phyloP scores from a whole-genome alignment of 2,888 invertebrate genomes.

The Parnassius glacialis region DNA sequence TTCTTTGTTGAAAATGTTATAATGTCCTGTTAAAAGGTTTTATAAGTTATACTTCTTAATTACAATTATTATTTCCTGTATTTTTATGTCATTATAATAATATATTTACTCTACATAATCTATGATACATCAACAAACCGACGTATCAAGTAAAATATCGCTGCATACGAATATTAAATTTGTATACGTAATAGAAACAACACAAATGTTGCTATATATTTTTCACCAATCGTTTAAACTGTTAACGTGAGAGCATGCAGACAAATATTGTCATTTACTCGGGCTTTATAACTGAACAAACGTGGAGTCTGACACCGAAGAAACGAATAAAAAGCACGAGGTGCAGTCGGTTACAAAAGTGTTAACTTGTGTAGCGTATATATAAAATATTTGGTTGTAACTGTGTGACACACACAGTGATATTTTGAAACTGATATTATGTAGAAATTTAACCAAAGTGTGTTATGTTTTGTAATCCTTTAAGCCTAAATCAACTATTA shows the following conservation, averaged over 20 bases:
- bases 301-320: constrained; percentile 51
- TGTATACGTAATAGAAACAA: constrained; percentile 5
- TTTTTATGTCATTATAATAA: no score
- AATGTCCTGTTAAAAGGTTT: no score
- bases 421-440: constrained; percentile 4
- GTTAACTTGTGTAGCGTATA: constrained; percentile 9
- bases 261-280: constrained; percentile 46
- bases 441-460: background rate
- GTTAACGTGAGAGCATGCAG: constrained; percentile 30
- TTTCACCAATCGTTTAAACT: constrained; percentile 24
- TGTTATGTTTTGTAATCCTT: background rate
- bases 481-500: no score
- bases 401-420: background rate
- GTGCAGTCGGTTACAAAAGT: constrained; percentile 46
- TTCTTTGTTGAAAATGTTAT: no score
- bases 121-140: no score
- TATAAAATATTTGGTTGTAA: constrained; percentile 7
- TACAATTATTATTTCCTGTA: no score
- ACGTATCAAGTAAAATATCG: no score
- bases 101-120: no score
- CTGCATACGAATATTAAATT: background rate
- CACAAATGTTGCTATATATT: constrained; percentile 9
- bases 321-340: constrained; percentile 61
- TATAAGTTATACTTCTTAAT: no score
- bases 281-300: constrained; percentile 50